Base-by-base conservation (phyloP, 1,140 invertebrate species). In the Rhagoletis pomonella region DNA sequence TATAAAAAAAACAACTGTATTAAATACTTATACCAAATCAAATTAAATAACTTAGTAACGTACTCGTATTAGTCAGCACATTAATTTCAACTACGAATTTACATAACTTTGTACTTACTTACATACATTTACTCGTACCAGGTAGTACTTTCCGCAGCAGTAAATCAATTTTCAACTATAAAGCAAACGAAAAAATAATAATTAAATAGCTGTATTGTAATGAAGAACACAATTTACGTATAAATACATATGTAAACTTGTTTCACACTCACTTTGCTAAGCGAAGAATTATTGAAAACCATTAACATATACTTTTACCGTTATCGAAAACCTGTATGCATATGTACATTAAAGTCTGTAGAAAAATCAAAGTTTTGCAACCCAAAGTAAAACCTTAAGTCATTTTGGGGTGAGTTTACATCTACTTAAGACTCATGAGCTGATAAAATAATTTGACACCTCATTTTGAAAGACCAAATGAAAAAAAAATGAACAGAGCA, bases 81-180 rank as follows among this genome's bases (percentile, higher is more conserved):
- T 81, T 81, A 19, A n/a, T 81, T 81, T 81, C 47, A 55, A 81
- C 73, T 81, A 81, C 73, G 73, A 81, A 81, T 81, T 81, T 81
- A 81, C 44, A 81, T 81, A 81, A 50, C 73, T 55, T 55, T 81
- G 47, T 81, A 81, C 73, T 81, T 19, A 47, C 47, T 17, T 62
- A 62, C 60, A 62, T 62, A 62, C 0, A 29, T 29, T 29, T 29
- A 29, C 29, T 29, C 29, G 29, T 62, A 62, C 1, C 4, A 50
- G n/a, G 44, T 29, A 81, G 73, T 29, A 29, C 29, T 55, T 47
- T 81, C 47, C 14, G 9, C 47, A 81, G n/a, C 73, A 19, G 73
- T 10, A 81, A 81, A 81, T 58, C 73, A 81, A 81, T 29, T 81
- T 50, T 81, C 42, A 62, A 62, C 60, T 62, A 62, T 62, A 1